These are phyloP conservation scores for Ormyrus pomaceus DNA, from an alignment of 2,888 invertebrate species.

Conservation along the genomic window DNA sequence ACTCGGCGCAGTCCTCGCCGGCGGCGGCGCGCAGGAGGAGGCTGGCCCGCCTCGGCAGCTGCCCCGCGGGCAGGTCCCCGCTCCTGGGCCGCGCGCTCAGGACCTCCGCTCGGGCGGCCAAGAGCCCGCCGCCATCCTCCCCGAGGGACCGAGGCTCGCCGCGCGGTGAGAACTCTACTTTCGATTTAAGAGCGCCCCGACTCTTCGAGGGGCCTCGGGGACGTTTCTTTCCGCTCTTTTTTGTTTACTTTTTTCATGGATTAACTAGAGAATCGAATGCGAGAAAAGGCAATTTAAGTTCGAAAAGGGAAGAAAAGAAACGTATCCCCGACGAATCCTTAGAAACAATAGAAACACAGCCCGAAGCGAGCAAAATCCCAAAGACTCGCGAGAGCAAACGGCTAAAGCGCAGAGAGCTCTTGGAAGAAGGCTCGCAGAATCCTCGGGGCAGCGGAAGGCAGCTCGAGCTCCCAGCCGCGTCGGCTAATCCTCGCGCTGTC, in stretches of 20 bases:
- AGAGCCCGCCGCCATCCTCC: neutral
- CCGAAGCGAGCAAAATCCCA: neutral
- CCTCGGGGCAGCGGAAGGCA: constrained; percentile 10
- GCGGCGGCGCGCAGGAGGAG: constrained; percentile 37
- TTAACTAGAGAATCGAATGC: neutral
- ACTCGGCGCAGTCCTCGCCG: constrained; percentile 52
- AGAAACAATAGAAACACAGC: neutral
- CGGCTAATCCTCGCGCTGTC: constrained; percentile 30
- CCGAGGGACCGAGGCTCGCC: constrained; percentile 43
- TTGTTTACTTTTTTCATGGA: too few relatives aligned
- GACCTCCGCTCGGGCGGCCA: neutral
- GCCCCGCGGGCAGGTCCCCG: constrained; percentile 39
- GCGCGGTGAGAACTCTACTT: constrained; percentile 49
- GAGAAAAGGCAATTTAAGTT: neutral
- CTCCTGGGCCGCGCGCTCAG: constrained; percentile 32
- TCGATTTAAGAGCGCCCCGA: neutral
- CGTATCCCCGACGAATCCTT: neutral
- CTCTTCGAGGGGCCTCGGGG: too few relatives aligned
- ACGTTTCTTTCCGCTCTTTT: too few relatives aligned
- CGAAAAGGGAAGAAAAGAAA: neutral
- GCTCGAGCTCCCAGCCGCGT: too few relatives aligned
- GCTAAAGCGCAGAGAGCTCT: neutral
- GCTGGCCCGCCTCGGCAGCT: neutral
- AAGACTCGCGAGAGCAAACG: neutral
- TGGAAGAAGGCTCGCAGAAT: neutral